Evolutionary conservation across 2,888 invertebrate species (phyloP), one percentile per base, ranked within the genome.

Genomic region (Parnassius smintheus): DNA sequence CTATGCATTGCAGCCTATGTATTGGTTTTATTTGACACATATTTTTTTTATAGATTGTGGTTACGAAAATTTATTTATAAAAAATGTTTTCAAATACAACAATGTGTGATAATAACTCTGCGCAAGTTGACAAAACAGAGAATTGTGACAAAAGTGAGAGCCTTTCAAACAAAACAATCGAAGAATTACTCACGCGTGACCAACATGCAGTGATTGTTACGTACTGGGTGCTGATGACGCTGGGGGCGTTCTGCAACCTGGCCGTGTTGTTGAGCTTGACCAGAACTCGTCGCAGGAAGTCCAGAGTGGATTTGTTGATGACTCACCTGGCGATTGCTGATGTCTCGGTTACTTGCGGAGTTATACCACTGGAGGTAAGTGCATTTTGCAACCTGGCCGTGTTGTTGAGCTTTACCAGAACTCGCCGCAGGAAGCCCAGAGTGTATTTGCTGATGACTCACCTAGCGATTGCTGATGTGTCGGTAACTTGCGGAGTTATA

Each of bases 401-500:
- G 48, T 93, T 96, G 71, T 83, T 94, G 2, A 93, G 95, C 0
- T 83, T 96, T 57, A 92, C 94, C 61, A 90, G 93, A 48, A 92
- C 93, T 1, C 82, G 95, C 45, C 92, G 94, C 25, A 85, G 95
- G 66, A 94, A 95, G 76, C 95, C 95, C 0, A 85, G 96, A 42
- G 95, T 97, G n/a, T 95, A 95, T 65, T 78, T 96, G 67, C 93
- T 97, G 89, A 96, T 96, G 81, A 94, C 95, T 59, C 96, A 97
- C 77, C 86, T 97, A 57, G 94, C 96, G 0, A 87, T 96, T 1
- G 97, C 97, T 2, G 97, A 97, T 82, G 92, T 97, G 8, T 93
- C 96, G 57, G 96, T 97, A 41, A 96, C 96, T 0, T 96, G 96
- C 75, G 93, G 96, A 57, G 95, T 96, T 85, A 95, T 96, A 68